Conservation (phyloP, 2,797 vertebrate species). For the Melanogrammus aeglefinus region DNA sequence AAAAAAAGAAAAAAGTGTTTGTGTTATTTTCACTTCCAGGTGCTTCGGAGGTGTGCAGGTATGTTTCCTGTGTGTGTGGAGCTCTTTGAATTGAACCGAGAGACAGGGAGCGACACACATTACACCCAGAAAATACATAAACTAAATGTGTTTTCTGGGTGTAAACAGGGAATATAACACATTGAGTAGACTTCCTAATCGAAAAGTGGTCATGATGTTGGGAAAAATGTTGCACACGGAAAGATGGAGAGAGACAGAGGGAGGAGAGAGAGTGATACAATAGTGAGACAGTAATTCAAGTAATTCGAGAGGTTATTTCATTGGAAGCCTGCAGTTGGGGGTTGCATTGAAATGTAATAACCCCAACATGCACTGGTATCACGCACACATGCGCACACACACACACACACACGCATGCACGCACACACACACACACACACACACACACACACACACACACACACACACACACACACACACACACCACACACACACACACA, state of each 20-base stretch:
- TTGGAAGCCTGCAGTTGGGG: conserved; percentile 49
- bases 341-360: conserved; percentile 71
- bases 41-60: too few relatives aligned
- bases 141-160: too few relatives aligned
- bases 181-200: not conserved
- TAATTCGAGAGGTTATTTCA: conserved; percentile 64
- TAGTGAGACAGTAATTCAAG: not conserved
- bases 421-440: too few relatives aligned
- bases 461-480: not conserved
- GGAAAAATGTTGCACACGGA: not conserved
- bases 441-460: too few relatives aligned
- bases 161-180: not conserved
- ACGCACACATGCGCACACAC: not conserved
- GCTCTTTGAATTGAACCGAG: not conserved
- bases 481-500: not conserved
- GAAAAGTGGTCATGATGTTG: not conserved
- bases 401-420: too few relatives aligned
- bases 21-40: too few relatives aligned
- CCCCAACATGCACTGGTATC: conserved; percentile 56
- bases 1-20: too few relatives aligned
- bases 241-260: conserved; percentile 21
- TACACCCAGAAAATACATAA: too few relatives aligned
- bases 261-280: conserved; percentile 7
- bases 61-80: too few relatives aligned
- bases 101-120: too few relatives aligned